Evolutionary conservation across 1,140 invertebrate genomes (phyloP).

Genomic region (Papilio aristodemus): DNA sequence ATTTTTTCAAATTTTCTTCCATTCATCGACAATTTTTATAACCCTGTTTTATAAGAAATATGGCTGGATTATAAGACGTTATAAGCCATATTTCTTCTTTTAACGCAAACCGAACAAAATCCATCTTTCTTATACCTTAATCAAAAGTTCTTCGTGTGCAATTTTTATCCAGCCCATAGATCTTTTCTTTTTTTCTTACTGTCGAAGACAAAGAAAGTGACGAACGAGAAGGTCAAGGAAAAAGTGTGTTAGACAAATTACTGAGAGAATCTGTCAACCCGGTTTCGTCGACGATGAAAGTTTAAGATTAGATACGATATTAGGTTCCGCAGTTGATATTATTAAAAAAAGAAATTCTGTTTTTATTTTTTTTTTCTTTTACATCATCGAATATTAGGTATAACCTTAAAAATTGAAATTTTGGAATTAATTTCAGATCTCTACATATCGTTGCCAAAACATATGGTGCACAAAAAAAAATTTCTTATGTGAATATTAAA

Average conservation of each 20-base stretch:
- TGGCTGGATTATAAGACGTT: too few species aligned
- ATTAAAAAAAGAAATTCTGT: too few species aligned
- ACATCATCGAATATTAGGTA: too few species aligned
- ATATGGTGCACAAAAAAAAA: too few species aligned
- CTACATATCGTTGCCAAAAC: too few species aligned
- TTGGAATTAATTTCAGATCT: too few species aligned
- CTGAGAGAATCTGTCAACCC: neutral
- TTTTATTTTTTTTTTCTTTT: too few species aligned
- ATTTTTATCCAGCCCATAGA: neutral
- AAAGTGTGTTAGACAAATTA: neutral
- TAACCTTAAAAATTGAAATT: too few species aligned
- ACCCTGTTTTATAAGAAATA: neutral
- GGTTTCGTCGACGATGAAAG: neutral
- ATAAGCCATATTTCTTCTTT: neutral
- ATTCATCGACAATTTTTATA: neutral
- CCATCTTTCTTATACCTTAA: slow-evolving; percentile 5
- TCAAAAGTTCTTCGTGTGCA: neutral
- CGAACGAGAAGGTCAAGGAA: neutral
- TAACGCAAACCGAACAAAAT: neutral
- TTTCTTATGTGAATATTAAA: too few species aligned
- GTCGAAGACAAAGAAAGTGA: neutral
- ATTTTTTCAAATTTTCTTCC: neutral
- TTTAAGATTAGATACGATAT: neutral
- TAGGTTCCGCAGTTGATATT: too few species aligned
- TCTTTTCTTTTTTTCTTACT: neutral